Percentiles rank a stretch among this genome's conserved stretches.
phyloP scores from a whole-genome alignment of 2,888 invertebrate genomes.

The Polylopha cassiicola region DNA sequence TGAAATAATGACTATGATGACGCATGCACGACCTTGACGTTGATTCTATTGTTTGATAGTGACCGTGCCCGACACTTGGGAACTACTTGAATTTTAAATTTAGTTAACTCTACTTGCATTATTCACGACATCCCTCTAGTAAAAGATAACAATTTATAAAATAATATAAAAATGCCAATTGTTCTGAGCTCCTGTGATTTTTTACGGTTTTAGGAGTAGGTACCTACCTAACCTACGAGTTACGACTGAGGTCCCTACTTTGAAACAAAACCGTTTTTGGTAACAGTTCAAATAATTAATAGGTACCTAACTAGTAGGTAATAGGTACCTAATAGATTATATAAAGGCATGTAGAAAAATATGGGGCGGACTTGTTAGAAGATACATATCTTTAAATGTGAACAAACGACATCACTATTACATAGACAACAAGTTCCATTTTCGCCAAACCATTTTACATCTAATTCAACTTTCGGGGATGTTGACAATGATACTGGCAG shows the following conservation, averaged over 20 bases:
- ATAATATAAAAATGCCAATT: too few relatives aligned
- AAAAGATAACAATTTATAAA: slow-evolving; percentile 1
- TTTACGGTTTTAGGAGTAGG: background rate
- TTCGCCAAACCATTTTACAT: too few relatives aligned
- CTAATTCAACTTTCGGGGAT: too few relatives aligned
- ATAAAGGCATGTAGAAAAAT: slow-evolving; percentile 7
- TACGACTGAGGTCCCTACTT: too few relatives aligned
- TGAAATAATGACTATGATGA: slow-evolving; percentile 55
- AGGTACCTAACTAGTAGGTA: too few relatives aligned
- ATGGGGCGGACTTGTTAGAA: slow-evolving; percentile 4
- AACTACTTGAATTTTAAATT: slow-evolving; percentile 43
- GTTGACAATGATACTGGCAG: slow-evolving; percentile 15
- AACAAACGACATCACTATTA: too few relatives aligned
- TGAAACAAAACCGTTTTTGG: too few relatives aligned
- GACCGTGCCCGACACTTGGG: slow-evolving; percentile 36
- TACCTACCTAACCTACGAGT: background rate
- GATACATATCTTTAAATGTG: background rate
- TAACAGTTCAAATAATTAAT: too few relatives aligned
- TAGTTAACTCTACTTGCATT: slow-evolving; percentile 32
- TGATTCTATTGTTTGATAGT: slow-evolving; percentile 64
- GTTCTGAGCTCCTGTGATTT: too few relatives aligned
- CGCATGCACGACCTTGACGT: slow-evolving; percentile 61
- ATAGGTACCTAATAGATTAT: too few relatives aligned
- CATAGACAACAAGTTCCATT: too few relatives aligned
- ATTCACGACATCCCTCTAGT: slow-evolving; percentile 19